Evolutionary conservation across 1,140 invertebrate genomes (phyloP), one percentile per base, ranked within the genome.

Genomic region (Aphelinus atriplicis): DNA sequence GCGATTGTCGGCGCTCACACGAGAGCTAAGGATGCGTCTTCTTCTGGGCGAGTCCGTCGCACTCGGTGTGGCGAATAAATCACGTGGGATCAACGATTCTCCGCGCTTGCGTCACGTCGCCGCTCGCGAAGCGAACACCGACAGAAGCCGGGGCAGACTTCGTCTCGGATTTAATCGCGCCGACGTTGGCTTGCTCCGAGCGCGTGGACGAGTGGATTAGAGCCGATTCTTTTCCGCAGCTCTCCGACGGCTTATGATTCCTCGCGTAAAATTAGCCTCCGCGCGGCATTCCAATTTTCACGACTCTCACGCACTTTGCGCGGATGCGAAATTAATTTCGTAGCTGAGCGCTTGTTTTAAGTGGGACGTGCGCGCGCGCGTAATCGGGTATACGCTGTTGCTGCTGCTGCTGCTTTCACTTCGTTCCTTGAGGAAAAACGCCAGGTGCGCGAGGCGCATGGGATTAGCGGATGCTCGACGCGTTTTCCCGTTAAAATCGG

Each of bases 71-170:
- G 51, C 66, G 67, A 69, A 75, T 75, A 75, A 75, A 75, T 75
- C 73, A 75, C 67, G 67, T 53, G 60, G 73, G 73, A 75, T 75
- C 73, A 75, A 75, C 73, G 73, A 73, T 73, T 73, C 72, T 55
- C 57, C 53, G 46, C 66, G 42, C 66, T 70, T 75, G 56, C 73
- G 73, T 70, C 73, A 75, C 60, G 51, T 26, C 26, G 26, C 26
- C n/a, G 26, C 45, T 56, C 46, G 56, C 50, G 65, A 62, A 48
- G 45, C 48, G 48, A 26, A 26, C 26, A 26, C 26, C 26, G 26
- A 26, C 26, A 26, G 26, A 26, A 26, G 26, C 26, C 26, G 26
- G 26, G 26, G 26, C 26, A 26, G 26, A 26, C 26, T 26, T 26
- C 26, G 26, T 26, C 69, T 64, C 60, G 65, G 73, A 69, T 74